These are phyloP conservation scores for Lepidocolaptes lacrymiger DNA, from an alignment of 2,797 vertebrate species.

Conservation along the genomic window DNA sequence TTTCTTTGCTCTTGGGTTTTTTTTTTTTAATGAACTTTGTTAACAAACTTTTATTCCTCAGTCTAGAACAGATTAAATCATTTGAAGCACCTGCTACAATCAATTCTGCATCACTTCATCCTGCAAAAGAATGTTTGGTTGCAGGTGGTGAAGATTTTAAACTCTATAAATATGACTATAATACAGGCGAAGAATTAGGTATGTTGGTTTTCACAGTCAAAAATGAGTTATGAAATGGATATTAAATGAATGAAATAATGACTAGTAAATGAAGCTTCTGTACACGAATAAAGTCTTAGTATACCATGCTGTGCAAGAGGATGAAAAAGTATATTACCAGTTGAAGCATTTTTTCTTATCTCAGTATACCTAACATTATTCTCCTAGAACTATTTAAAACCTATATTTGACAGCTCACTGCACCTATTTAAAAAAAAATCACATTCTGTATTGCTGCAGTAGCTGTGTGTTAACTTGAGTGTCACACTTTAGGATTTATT, in stretches of 20 bases:
- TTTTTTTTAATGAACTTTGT: not conserved
- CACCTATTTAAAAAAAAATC: not conserved
- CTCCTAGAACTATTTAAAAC: not conserved
- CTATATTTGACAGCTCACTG: not conserved
- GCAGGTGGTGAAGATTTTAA: conserved; percentile 98
- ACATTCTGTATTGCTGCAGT: not conserved
- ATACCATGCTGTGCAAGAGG: not conserved
- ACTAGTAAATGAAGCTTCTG: not conserved
- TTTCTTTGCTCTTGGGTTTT: not conserved
- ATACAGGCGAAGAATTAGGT: conserved; percentile 95
- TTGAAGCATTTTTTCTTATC: not conserved
- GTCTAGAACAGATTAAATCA: conserved; percentile 92
- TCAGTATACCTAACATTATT: not conserved
- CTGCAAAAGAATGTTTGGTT: conserved; percentile 95
- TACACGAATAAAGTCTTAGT: not conserved
- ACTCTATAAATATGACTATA: conserved; percentile 98
- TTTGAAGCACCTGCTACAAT: conserved; percentile 94
- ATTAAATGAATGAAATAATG: not conserved
- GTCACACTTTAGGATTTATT: not conserved
- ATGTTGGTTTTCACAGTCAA: not conserved
- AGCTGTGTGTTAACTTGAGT: not conserved
- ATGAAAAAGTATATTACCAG: not conserved
- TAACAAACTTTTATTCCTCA: conserved; percentile 60
- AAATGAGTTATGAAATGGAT: not conserved
- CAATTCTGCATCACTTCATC: conserved; percentile 95